Base-by-base conservation (phyloP, 2,888 invertebrate species). In the Craniophora ligustri region DNA sequence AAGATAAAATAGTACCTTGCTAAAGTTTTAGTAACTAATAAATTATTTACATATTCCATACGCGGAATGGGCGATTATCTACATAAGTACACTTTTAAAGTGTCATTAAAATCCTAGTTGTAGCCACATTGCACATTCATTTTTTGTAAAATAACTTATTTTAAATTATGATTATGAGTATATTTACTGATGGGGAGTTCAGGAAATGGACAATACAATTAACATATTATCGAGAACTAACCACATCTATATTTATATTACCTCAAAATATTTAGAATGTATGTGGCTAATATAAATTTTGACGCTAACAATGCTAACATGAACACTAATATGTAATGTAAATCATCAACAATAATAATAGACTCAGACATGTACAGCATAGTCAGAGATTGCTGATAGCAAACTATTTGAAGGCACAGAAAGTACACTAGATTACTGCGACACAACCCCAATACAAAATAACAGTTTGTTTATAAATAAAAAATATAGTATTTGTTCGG, bases 391-490 rank as follows among this genome's bases (percentile, higher is more conserved):
- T 77, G 81, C 81, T 79, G 81, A 83, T 87, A 87, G 84, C 83
- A 84, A 88, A 84, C 82, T 83, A 84, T 75, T 82, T 61, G 79
- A 91, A 91, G 90, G 90, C 91, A 91, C 90, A 85, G 84, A 87
- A 85, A 81, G 82, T 83, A 85, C 82, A 84, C 79, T 82, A 84
- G 67, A 75, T 76, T 78, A 87, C 81, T 82, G 83, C 66, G 81
- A 85, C 86, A 87, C 84, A 89, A 88, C 87, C 85, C 77, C 72
- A 78, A 79, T 84, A 63, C 78, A 78, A 79, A 62, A 75, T 30
- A 67, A 60, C n/a, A 65, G 53, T 64, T 55, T 53, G 46, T 53
- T 57, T 46, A 50, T 36, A 63, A 49, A 67, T 56, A 64, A 66
- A n/a, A 67, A 60, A 72, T 66, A 59, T 62, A 67, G 54, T 68